phyloP scores from a whole-genome alignment of 2,797 vertebrate species.

The Protonibea diacanthus region DNA sequence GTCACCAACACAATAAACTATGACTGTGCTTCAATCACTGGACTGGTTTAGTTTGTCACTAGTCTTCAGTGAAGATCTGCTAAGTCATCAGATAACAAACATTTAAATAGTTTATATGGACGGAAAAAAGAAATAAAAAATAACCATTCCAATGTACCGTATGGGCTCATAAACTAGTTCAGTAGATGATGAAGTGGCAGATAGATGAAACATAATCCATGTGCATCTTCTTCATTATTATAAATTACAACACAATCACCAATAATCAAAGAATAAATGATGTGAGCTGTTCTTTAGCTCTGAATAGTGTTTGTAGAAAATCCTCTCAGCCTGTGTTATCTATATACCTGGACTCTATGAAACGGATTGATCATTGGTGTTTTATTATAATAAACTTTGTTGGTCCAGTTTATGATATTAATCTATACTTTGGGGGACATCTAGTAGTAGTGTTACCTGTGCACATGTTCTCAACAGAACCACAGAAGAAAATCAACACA shows the following conservation, averaged over 20 bases:
- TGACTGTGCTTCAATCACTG: not conserved
- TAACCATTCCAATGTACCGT: no score
- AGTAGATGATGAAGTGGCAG: no score
- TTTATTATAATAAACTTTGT: no score
- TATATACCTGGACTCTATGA: no score
- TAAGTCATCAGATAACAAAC: not conserved
- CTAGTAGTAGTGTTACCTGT: no score
- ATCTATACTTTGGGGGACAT: not conserved
- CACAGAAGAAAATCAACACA: not conserved
- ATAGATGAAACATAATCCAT: no score
- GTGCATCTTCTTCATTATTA: no score
- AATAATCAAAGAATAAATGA: not conserved
- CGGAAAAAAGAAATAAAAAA: no score
- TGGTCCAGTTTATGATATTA: not conserved
- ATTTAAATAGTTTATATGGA: not conserved
- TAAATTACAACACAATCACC: no score
- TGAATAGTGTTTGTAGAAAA: not conserved
- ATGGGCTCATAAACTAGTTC: no score
- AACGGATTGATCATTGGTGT: no score
- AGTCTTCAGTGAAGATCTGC: not conserved
- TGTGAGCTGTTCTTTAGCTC: not conserved
- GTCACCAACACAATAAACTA: constrained; percentile 4
- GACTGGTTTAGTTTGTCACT: not conserved
- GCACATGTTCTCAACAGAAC: not conserved
- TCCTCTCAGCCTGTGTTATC: not conserved